Base-by-base conservation (phyloP, 2,113 vertebrate species). In the Pangasianodon hypophthalmus region DNA sequence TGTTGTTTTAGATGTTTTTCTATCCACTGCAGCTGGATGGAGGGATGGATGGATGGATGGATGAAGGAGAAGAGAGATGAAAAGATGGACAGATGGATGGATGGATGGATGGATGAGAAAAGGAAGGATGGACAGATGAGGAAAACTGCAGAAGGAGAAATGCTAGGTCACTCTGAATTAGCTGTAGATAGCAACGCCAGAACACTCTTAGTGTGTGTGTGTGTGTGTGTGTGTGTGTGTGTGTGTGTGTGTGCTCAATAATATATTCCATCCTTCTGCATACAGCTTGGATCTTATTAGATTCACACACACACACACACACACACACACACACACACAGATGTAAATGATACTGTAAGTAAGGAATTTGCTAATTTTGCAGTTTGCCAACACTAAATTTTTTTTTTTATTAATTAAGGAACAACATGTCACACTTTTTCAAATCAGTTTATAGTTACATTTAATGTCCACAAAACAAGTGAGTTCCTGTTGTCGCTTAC, bases 261-360 rank as follows among this genome's bases (percentile, higher is more conserved):
- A 37, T 37, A 37, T 37, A 37, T 37, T 37, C 37, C 37, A 37
- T 86, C 90, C n/a, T 91, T 41, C 88, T 99, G 98, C 56, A 58
- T 16, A 58, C 16, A 58, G 56, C 56, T 19, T 58, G 56, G 56
- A 18, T 58, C 16, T 18, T 16, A 58, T 58, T 58, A 58, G 14
- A 58, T 58, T 58, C 16, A 58, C 16, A 58, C 4, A 58, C 48
- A 48, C 48, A 48, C 7, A 48, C 48, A 48, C 48, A 48, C 4
- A 48, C 3, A 48, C 7, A 48, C 48, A 48, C 7, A 48, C 48
- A 48, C 48, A 48, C 4, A 48, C 3, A 48, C 7, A 48, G n/a
- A 37, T 37, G 37, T 48, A 48, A 48, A 48, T 48, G 5, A 48
- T 48, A 48, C 48, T 48, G 48, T 8, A 48, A 37, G 37, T 37